Conservation (phyloP, 2,888 invertebrate genomes). For the Ochlodes sylvanus region DNA sequence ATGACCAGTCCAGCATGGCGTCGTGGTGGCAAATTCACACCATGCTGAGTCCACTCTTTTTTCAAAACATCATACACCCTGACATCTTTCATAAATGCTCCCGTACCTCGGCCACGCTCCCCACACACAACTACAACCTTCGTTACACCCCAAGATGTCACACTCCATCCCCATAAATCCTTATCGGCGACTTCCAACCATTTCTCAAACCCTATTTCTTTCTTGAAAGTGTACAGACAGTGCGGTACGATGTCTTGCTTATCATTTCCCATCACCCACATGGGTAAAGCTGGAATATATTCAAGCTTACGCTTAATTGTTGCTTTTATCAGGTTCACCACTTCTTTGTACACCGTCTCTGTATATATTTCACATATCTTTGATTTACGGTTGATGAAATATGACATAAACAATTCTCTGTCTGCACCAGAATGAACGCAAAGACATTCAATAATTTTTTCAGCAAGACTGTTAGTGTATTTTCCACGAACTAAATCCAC, state of each 20-base stretch:
- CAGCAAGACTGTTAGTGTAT: constrained; percentile 59
- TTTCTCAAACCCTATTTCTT: constrained; percentile 57
- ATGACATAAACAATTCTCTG: background rate
- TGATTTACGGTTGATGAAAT: constrained; percentile 49
- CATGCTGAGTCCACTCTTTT: constrained; percentile 67
- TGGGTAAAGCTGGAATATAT: constrained; percentile 59
- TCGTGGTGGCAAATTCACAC: constrained; percentile 62
- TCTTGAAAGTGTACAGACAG: constrained; percentile 59
- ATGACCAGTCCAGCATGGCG: constrained; percentile 69
- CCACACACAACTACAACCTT: constrained; percentile 71
- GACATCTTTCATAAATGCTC: constrained; percentile 66
- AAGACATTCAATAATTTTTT: constrained; percentile 64
- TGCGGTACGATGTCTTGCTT: constrained; percentile 57
- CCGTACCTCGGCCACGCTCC: constrained; percentile 70
- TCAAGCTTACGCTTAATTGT: constrained; percentile 55
- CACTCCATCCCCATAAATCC: constrained; percentile 74
- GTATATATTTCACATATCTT: constrained; percentile 58
- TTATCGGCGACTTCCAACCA: constrained; percentile 72
- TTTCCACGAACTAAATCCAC: constrained; percentile 48
- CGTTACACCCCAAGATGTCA: constrained; percentile 65
- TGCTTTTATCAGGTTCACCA: constrained; percentile 55
- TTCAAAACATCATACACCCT: constrained; percentile 68
- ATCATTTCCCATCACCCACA: constrained; percentile 56
- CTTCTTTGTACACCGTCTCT: constrained; percentile 65
- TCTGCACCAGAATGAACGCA: constrained; percentile 40